phyloP scores from a whole-genome alignment of 2,113 vertebrate species.

The Rhinoderma darwinii region DNA sequence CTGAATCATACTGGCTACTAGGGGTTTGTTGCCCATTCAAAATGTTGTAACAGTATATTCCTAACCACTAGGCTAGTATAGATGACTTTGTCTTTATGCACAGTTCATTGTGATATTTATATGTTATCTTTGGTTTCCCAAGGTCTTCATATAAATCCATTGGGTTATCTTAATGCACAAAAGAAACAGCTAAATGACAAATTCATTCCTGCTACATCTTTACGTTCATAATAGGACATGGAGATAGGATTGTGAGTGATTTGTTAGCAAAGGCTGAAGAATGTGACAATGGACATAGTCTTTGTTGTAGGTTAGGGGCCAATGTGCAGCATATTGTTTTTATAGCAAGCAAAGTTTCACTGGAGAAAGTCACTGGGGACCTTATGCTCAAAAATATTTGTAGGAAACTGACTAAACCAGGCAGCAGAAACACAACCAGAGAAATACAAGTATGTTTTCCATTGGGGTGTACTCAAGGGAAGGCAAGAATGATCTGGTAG shows the following conservation, averaged over 20 bases:
- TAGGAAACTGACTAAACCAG: constrained; percentile 66
- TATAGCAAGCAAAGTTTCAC: constrained; percentile 35
- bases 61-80: background rate
- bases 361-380: constrained; percentile 63
- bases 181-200: background rate
- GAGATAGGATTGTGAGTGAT: constrained; percentile 7
- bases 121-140: background rate
- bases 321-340: constrained; percentile 36
- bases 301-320: constrained; percentile 41
- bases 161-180: background rate
- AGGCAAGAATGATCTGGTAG: constrained; percentile 65
- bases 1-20: no score
- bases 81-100: background rate
- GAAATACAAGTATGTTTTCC: constrained; percentile 69
- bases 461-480: constrained; percentile 67
- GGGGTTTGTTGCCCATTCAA: no score
- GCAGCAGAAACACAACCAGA: constrained; percentile 67
- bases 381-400: constrained; percentile 65
- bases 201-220: background rate
- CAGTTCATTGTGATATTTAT: background rate
- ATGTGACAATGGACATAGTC: constrained; percentile 41
- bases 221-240: background rate
- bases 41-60: background rate
- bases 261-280: constrained; percentile 12
- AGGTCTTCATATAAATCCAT: background rate